Evolutionary conservation across 2,797 vertebrate species (phyloP), one percentile per base, ranked within the genome.

Genomic region (Fratercula arctica): DNA sequence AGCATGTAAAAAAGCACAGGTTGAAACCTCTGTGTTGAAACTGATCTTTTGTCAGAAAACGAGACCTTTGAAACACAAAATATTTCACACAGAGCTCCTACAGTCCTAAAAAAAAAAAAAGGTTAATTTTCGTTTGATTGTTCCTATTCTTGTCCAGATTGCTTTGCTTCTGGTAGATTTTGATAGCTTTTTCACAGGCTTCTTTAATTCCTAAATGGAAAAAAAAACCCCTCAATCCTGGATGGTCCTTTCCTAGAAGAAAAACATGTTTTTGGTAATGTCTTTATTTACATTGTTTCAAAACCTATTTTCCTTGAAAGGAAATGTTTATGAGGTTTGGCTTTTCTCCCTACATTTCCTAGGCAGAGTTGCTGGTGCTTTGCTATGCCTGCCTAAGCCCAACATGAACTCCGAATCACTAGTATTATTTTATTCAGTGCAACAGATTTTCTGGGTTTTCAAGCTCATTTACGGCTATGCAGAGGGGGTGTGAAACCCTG

Each of bases 291-390:
- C 89, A 84, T 91, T 94, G 75, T 89, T 96, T 95, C 79, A 87
- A 94, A 95, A 50, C 53, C 41, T 77, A 84, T 93, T 96, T 96
- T 95, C 79, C 85, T 92, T 94, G 94, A 96, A 94, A 97, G 69
- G 95, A 89, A 97, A 95, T 93, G 95, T 95, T 95, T 87, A 85
- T 91, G 95, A 80, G 87, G 89, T 95, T 96, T 96, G 94, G 87
- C 94, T 94, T 89, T 92, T 93, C 72, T 96, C 82, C 68, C 61
- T 72, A 2, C 33, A 60, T 92, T 96, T 96, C 91, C 78, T 66
- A 92, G 87, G 89, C 87, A 91, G 75, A 95, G 75, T 9, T 43
- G 37, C 53, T 68, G 60, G 33, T 91, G 33, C 72, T 94, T 78
- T 89, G 64, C 53, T 85, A 57, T 78, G 78, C 85, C 56, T 87